Evolutionary conservation across 2,888 invertebrate genomes (phyloP), one percentile per base, ranked within the genome.

Genomic region (Pterostichus madidus): DNA sequence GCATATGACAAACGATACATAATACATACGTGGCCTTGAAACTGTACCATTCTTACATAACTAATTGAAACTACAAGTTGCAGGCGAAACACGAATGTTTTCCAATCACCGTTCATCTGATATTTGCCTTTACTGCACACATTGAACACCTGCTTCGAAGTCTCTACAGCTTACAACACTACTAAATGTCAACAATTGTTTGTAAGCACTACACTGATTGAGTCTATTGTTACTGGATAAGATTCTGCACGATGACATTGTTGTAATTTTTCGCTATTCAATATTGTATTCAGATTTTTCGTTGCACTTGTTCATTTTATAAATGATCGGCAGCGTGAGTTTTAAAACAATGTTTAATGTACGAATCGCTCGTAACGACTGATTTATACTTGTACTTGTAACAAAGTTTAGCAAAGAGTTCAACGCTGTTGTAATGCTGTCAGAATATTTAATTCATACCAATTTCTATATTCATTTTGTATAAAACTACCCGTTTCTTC

Each of bases 41-140:
- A 73, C 73, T 46, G 73, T 17, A 73, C 73, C 46, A 49, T 75
- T 75, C 75, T 75, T 75, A 75, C 75, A 75, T 73, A 73, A 73
- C 73, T 49, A 75, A 75, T 75, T 17, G 15, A 17, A 64, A 35
- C 13, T 59, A 59, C 59, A 31, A 59, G 3, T 73, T 73, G 46
- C 73, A 73, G 13, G 39, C 15, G 44, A 10, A 15, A n/a, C 52
- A 32, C 49, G 75, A 75, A 75, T 75, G 75, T 75, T 75, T 75
- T 24, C 44, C 75, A 49, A 52, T 75, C 52, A 75, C 75, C 24
- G 49, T 49, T 49, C 49, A 49, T 49, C 49, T 49, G 49, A 49
- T 49, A 49, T 49, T 49, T 49, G 49, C 49, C 13, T 49, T 13
- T 49, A n/a, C 13, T 49, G 49, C n/a, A 49, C n/a, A 49, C 49